Evolutionary conservation across 1,140 invertebrate genomes (phyloP).

Genomic region (Ostrea edulis): DNA sequence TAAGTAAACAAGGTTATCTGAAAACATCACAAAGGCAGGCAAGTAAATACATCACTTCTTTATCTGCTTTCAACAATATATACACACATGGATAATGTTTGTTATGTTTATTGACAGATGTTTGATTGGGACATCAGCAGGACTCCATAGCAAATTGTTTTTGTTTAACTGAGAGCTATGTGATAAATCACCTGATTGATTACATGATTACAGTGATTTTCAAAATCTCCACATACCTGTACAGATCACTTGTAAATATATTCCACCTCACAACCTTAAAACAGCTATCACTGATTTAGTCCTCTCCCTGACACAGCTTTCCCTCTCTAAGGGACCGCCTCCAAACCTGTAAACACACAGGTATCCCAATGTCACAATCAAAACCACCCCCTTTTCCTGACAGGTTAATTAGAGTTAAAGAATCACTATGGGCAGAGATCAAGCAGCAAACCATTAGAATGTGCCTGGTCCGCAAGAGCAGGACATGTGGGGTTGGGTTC

Average conservation of each 20-base stretch:
- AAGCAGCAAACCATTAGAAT: background rate
- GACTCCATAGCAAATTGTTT: background rate
- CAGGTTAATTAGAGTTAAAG: background rate
- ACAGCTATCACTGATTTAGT: background rate
- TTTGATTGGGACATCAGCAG: background rate
- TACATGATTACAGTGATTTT: background rate
- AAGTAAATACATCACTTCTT: background rate
- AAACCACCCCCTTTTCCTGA: background rate
- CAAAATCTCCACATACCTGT: background rate
- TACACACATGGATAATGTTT: background rate
- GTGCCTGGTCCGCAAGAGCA: background rate
- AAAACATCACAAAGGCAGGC: too few relatives aligned
- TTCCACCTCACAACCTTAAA: background rate
- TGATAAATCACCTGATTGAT: background rate
- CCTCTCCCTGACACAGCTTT: background rate
- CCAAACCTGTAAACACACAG: constrained; percentile 5
- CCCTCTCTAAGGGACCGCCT: background rate
- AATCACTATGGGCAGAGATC: background rate
- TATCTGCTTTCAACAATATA: background rate
- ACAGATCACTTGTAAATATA: background rate
- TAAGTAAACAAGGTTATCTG: too few relatives aligned
- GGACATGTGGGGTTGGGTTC: background rate
- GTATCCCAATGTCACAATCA: background rate
- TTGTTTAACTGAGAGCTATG: background rate
- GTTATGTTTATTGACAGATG: background rate